Evolutionary conservation across 2,888 invertebrate species (phyloP).

Genomic region (Torymus auratus): DNA sequence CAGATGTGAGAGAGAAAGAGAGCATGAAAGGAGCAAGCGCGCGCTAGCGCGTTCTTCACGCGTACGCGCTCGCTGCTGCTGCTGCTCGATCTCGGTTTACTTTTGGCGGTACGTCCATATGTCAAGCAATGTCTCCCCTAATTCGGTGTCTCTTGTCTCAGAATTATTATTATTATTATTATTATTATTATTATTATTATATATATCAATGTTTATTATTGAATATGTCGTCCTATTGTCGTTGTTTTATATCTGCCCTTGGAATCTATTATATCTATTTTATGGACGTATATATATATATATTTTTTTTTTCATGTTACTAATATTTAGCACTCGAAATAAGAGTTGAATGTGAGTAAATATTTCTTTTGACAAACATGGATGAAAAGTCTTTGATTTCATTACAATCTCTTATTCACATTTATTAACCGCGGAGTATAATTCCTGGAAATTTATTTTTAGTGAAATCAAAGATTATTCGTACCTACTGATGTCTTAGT

Average conservation of each 20-base stretch:
- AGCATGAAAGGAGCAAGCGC: not conserved
- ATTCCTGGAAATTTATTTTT: no score
- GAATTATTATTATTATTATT: constrained; percentile 39
- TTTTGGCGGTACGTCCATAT: constrained; percentile 72
- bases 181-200: constrained; percentile 36
- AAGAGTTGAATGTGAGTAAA: not conserved
- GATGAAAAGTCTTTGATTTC: no score
- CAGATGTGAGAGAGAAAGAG: no score
- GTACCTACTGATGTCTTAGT: no score
- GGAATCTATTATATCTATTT: constrained; percentile 25
- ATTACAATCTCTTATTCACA: no score
- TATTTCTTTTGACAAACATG: not conserved
- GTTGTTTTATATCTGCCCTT: constrained; percentile 37
- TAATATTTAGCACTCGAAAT: constrained; percentile 5
- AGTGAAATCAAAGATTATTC: no score
- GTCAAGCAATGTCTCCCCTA: constrained; percentile 68
- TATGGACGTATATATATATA: constrained; percentile 3
- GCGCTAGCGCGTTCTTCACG: constrained; percentile 25
- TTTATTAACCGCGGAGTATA: no score
- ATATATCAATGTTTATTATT: constrained; percentile 26
- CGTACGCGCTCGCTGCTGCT: constrained; percentile 29
- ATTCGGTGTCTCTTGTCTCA: constrained; percentile 64
- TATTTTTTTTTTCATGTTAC: not conserved
- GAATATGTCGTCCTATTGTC: constrained; percentile 53
- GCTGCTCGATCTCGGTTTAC: no score